These are phyloP conservation scores for Tragelaphus buxtoni DNA, from an alignment of 2,113 vertebrate species.

Conservation along the genomic window DNA sequence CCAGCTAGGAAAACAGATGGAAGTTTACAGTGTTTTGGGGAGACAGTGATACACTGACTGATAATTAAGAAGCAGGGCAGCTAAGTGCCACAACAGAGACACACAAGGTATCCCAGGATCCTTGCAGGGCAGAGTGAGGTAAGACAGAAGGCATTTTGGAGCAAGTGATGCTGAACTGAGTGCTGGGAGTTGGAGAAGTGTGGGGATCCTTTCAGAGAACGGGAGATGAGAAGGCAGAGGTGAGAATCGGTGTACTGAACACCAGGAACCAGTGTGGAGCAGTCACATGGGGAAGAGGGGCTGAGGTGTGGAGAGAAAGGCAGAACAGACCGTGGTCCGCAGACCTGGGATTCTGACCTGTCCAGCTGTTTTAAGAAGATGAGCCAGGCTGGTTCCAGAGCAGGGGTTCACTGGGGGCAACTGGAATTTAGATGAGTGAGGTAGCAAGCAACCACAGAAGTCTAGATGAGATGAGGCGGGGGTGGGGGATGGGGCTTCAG, in stretches of 20 bases:
- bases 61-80: not conserved
- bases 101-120: not conserved
- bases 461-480: not conserved
- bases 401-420: no score
- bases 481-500: no score
- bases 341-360: not conserved
- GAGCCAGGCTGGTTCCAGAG: not conserved
- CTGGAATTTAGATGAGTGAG: not conserved
- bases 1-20: not conserved
- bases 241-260: accelerated
- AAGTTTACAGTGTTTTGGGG: not conserved
- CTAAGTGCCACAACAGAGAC: not conserved
- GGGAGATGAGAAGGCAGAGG: not conserved
- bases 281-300: not conserved
- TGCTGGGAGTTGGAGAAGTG: not conserved
- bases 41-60: not conserved
- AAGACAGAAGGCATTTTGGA: not conserved
- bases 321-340: not conserved
- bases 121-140: not conserved
- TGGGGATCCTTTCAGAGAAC: not conserved
- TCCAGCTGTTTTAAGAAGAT: not conserved
- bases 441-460: not conserved
- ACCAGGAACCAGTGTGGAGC: not conserved
- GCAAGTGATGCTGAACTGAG: not conserved
- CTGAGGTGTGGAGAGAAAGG: not conserved